phyloP scores from a whole-genome alignment of 2,797 vertebrate genomes.

The Myripristis jacobus region DNA sequence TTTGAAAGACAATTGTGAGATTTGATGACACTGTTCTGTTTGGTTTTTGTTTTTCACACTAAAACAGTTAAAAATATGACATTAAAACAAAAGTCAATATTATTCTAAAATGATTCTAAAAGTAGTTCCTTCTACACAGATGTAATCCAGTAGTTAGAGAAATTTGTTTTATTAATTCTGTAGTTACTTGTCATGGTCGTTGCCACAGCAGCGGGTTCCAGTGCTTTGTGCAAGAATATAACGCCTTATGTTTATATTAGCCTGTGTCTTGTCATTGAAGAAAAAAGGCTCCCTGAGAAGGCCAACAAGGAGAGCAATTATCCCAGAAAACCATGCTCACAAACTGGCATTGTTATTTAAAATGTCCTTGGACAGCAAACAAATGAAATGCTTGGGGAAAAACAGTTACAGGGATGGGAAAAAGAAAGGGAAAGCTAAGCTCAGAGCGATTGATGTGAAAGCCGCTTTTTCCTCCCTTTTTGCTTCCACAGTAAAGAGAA shows the following conservation, averaged over 20 bases:
- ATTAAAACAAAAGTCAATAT: no score
- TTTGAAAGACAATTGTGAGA: no score
- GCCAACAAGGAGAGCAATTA: conserved; percentile 46
- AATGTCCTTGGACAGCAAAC: conserved; percentile 51
- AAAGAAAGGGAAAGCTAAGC: conserved; percentile 24
- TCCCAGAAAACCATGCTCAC: conserved; percentile 19
- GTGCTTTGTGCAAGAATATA: background rate
- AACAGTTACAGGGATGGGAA: conserved; percentile 8
- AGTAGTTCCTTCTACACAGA: no score
- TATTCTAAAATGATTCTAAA: no score
- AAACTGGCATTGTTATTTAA: conserved; percentile 41
- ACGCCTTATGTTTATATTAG: background rate
- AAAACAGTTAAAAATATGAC: no score
- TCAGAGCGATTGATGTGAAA: conserved; percentile 39
- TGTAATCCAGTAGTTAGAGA: no score
- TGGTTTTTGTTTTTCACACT: no score
- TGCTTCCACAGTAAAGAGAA: conserved; percentile 13
- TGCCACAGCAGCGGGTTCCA: background rate
- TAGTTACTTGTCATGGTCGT: no score
- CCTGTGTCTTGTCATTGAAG: background rate
- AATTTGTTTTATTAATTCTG: no score
- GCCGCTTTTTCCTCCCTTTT: conserved; percentile 11
- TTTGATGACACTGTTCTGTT: no score
- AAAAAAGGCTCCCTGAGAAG: conserved; percentile 15
- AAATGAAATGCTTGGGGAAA: conserved; percentile 36